Evolutionary conservation across 2,888 invertebrate genomes (phyloP).

Genomic region (Fragum fragum): DNA sequence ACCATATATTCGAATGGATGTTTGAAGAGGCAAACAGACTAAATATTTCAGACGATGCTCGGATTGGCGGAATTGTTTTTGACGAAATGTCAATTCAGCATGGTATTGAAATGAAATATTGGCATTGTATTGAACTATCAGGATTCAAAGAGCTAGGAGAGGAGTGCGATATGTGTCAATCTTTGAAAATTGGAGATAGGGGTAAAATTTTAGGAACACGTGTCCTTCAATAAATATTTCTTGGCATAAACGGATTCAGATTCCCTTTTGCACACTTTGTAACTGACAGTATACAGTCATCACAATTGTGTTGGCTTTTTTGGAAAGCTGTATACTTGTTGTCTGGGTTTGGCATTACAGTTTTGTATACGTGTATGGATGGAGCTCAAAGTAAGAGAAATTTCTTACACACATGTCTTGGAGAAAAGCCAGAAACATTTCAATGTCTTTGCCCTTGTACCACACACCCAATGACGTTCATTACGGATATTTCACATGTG

Average conservation of each 20-base stretch:
- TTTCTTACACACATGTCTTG: slow-evolving; percentile 33
- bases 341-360: slow-evolving; percentile 39
- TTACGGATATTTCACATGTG: slow-evolving; percentile 61
- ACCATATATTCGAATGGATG: slow-evolving; percentile 19
- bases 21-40: neutral
- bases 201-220: no score
- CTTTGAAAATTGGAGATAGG: no score
- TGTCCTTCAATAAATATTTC: no score
- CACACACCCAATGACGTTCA: slow-evolving; percentile 32
- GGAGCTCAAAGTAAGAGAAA: slow-evolving; percentile 53
- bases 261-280: no score
- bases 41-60: neutral
- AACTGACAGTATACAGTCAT: no score
- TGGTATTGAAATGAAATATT: no score
- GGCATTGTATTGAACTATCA: no score
- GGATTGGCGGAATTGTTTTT: neutral
- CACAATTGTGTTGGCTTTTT: slow-evolving; percentile 12
- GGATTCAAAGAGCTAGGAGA: no score
- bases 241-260: no score
- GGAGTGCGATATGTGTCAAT: no score
- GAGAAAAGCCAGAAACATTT: slow-evolving; percentile 25
- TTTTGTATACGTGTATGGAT: slow-evolving; percentile 61
- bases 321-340: slow-evolving; percentile 43
- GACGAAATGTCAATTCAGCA: no score
- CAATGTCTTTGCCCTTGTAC: slow-evolving; percentile 37